phyloP scores from a whole-genome alignment of 2,797 vertebrate species.

The Aldrovandia affinis region DNA sequence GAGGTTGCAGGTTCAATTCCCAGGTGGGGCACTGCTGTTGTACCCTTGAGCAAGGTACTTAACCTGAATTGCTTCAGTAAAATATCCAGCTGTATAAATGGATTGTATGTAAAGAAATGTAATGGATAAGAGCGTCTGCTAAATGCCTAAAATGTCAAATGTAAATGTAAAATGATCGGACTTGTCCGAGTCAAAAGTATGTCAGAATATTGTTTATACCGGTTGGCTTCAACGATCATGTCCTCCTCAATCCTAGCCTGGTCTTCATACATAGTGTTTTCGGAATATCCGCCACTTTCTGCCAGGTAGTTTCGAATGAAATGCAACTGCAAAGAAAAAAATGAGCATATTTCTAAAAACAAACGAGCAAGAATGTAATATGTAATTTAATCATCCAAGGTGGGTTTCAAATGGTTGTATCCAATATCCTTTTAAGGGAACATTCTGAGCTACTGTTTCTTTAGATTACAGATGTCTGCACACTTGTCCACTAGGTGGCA shows the following conservation, averaged over 20 bases:
- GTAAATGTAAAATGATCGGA: too few species aligned
- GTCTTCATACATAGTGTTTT: constrained; percentile 49
- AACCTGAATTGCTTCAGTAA: too few species aligned
- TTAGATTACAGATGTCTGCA: not conserved
- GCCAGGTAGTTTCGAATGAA: constrained; percentile 86
- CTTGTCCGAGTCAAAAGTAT: not conserved
- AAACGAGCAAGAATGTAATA: not conserved
- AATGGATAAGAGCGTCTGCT: too few species aligned
- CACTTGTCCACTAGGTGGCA: not conserved
- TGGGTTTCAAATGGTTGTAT: not conserved
- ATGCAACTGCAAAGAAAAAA: constrained; percentile 72
- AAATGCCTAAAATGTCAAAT: too few species aligned
- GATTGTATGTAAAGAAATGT: too few species aligned
- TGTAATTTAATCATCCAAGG: not conserved
- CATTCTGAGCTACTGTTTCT: not conserved
- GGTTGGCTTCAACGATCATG: constrained; percentile 82
- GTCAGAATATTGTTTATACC: constrained; percentile 66
- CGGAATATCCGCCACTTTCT: constrained; percentile 59
- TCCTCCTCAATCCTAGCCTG: constrained; percentile 75
- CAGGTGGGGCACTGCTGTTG: too few species aligned
- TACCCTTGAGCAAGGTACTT: too few species aligned
- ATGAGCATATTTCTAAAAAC: not conserved
- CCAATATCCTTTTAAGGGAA: not conserved
- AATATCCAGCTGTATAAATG: too few species aligned
- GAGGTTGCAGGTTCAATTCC: too few species aligned